phyloP scores from a whole-genome alignment of 1,140 invertebrate genomes.

The Melanaphis sacchari region DNA sequence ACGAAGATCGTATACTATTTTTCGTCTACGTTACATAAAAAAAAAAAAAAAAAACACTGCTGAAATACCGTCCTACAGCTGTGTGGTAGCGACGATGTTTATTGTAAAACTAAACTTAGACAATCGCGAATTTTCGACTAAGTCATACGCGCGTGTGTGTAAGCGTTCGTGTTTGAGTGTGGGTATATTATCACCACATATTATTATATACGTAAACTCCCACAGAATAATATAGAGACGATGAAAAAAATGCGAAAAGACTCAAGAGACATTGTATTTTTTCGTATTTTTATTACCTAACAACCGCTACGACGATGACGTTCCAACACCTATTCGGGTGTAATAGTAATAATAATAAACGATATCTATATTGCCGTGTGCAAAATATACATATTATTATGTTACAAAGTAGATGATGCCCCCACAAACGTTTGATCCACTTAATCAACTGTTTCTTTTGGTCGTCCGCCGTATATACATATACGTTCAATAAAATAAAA shows the following conservation, averaged over 20 bases:
- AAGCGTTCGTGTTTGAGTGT: background rate
- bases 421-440: background rate
- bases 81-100: background rate
- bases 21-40: background rate
- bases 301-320: background rate
- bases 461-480: background rate
- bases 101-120: slow-evolving; percentile 49
- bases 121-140: slow-evolving; percentile 53
- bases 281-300: background rate
- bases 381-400: background rate
- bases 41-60: background rate
- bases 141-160: background rate
- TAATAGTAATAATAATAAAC: background rate
- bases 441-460: background rate
- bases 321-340: background rate
- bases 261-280: background rate
- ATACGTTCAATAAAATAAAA: no score
- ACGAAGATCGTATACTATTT: background rate
- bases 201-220: slow-evolving; percentile 15
- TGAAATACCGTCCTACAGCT: background rate
- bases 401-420: background rate
- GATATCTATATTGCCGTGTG: background rate
- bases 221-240: background rate
- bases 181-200: background rate
- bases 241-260: background rate